phyloP scores from a whole-genome alignment of 2,888 invertebrate species.

The Antheraea yamamai region DNA sequence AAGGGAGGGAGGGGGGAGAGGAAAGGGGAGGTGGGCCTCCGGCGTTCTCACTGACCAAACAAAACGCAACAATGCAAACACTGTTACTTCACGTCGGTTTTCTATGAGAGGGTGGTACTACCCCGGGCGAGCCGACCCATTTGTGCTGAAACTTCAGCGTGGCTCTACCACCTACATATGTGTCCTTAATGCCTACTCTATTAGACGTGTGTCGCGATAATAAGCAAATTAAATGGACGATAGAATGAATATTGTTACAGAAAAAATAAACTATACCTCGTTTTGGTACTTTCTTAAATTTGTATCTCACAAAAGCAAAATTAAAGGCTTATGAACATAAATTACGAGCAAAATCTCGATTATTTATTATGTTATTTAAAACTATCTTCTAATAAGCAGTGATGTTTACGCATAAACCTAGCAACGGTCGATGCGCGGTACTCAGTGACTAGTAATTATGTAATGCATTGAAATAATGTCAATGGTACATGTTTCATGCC shows the following conservation, averaged over 20 bases:
- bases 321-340: background rate
- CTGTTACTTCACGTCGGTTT: no score
- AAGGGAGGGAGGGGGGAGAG: no score
- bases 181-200: no score
- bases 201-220: no score
- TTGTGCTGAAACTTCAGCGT: no score
- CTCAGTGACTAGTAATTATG: conserved; percentile 43
- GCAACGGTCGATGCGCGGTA: conserved; percentile 28
- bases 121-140: no score
- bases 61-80: no score
- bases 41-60: no score
- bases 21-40: no score
- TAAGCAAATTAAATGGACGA: background rate
- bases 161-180: no score
- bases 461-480: conserved; percentile 59
- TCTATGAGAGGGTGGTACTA: no score
- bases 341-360: background rate
- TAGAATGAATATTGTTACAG: background rate
- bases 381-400: background rate
- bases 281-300: background rate
- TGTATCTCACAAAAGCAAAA: background rate
- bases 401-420: background rate
- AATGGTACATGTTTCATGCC: conserved; percentile 46
- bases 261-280: background rate
- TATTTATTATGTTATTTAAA: background rate